Conservation (phyloP, 1,140 invertebrate species). For the Megalonaias nervosa region DNA sequence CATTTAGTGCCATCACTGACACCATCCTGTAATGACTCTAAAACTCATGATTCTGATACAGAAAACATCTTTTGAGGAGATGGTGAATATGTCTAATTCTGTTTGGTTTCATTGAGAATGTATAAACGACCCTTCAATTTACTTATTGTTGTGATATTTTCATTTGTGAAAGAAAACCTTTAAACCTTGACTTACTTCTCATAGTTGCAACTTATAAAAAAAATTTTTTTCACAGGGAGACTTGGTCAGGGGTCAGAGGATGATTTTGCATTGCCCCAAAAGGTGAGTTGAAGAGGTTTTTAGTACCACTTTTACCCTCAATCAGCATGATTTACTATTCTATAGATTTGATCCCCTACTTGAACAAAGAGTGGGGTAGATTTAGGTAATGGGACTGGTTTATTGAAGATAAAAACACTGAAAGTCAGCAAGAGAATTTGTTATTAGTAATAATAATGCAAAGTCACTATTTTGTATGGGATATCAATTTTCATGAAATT, state of each 20-base stretch:
- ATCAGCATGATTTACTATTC: too few species aligned
- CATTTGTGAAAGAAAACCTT: background rate
- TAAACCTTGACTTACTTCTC: background rate
- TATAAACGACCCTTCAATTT: background rate
- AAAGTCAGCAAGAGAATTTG: background rate
- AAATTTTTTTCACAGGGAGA: constrained; percentile 49
- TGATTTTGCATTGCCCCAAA: constrained; percentile 61
- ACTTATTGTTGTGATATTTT: background rate
- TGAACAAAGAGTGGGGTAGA: too few species aligned
- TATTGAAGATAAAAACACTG: background rate
- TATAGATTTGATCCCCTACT: too few species aligned
- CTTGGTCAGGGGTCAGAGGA: constrained; percentile 67
- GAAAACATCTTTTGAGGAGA: too few species aligned
- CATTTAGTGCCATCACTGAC: too few species aligned
- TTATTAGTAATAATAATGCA: background rate
- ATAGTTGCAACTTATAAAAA: background rate
- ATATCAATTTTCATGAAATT: too few species aligned
- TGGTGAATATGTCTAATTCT: too few species aligned
- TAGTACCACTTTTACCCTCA: too few species aligned
- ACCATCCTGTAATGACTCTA: too few species aligned
- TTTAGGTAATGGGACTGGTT: too few species aligned
- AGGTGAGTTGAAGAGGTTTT: constrained; percentile 43
- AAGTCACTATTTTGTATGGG: background rate
- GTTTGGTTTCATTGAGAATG: too few species aligned
- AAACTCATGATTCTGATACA: too few species aligned